Base-by-base conservation (phyloP, 2,888 invertebrate genomes). In the Idaea dimidiata region DNA sequence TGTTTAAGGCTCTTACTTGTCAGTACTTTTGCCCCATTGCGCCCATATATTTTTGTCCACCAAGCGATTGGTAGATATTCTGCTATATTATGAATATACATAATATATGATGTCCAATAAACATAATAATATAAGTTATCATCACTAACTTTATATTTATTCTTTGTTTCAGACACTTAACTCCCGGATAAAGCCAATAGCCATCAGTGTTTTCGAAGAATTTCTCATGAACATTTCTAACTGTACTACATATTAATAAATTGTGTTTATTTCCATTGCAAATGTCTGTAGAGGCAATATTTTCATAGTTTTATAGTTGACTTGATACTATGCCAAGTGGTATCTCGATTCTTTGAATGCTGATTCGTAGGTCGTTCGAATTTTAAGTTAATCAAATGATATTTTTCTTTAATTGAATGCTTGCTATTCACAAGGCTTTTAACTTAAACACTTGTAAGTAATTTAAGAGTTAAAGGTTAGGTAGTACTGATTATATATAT, bases 281-380 rank as follows among this genome's bases (percentile, higher is more conserved):
- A 75, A 78, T 77, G 72, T 77, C 71, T 62, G 67, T 66, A 70
- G 70, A 64, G 61, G 68, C 73, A 72, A 73, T 80, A 80, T 81
- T 80, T 80, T 79, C 74, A 77, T 80, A 78, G 80, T 80, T 81
- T 79, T 77, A 81, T 79, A 71, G 75, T 72, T 72, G 68, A 66
- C 75, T 76, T 74, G 79, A 78, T 71, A 76, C 69, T 71, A 74
- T 76, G 79, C 79, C 79, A 81, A 80, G 67, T 74, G 43, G 8
- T 81, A 80, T 83, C 76, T 80, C 67, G 70, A 68, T 72, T 70
- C 74, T 76, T 14, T 43, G 43, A 43, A 43, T 43, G 43, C 43
- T 43, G 43, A 43, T 43, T 43, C 43, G 43, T 43, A 10, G 43
- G 55, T 32, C 59, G n/a, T 17, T 61, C 24, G 1, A 61, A 57